Evolutionary conservation across 35 echinoderm and acorn worm species (phyloP).

Genomic region (Hemicentrotus pulcherrimus): DNA sequence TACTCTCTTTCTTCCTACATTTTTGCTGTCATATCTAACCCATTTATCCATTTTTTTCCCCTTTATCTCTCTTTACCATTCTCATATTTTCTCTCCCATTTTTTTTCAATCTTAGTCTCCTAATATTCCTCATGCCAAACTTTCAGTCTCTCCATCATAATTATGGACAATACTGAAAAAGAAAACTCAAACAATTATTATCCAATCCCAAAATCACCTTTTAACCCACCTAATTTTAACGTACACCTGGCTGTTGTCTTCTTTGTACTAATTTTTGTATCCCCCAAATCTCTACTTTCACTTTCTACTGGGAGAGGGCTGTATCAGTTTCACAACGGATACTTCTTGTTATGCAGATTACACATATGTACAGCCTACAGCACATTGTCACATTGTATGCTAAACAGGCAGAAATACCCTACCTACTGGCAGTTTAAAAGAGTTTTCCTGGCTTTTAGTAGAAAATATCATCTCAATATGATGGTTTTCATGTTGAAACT

Average conservation of each 20-base stretch:
- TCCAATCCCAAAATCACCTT: too few species aligned
- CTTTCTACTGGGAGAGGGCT: neutral
- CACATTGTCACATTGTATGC: neutral
- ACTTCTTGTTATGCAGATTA: neutral
- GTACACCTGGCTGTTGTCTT: neutral
- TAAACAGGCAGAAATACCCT: neutral
- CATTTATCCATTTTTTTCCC: neutral
- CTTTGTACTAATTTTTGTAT: too few species aligned
- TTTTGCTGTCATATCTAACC: neutral
- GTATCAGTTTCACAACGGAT: neutral
- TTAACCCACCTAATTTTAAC: too few species aligned
- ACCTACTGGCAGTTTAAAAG: neutral
- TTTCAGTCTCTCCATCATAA: too few species aligned
- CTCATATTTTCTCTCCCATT: too few species aligned
- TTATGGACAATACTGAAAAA: too few species aligned
- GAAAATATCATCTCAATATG: too few species aligned
- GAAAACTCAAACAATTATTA: too few species aligned
- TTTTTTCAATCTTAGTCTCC: too few species aligned
- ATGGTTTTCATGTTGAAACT: too few species aligned
- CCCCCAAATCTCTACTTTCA: neutral
- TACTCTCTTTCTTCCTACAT: neutral
- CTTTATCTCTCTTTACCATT: neutral
- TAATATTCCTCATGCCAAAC: too few species aligned
- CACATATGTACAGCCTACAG: neutral
- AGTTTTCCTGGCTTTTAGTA: too few species aligned